Evolutionary conservation across 2,797 vertebrate species (phyloP), one percentile per base, ranked within the genome.

Genomic region (Anabacerthia variegaticeps): DNA sequence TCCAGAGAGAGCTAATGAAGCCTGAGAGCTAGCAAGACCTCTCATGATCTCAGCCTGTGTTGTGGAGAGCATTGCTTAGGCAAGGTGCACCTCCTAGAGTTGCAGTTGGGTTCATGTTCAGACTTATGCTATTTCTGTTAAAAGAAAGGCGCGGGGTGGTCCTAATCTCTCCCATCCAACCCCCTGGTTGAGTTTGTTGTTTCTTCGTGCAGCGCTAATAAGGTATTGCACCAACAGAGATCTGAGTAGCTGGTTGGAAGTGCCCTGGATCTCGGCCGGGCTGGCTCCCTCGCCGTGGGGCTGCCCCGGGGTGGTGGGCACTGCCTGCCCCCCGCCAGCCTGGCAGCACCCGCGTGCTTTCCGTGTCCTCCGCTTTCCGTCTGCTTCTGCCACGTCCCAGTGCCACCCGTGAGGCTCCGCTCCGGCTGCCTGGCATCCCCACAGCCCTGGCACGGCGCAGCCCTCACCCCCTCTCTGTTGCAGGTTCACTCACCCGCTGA

Each of bases 401-500:
- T 12, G 75, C 46, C 16, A 20, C 14, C 87, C 10, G 2, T 62
- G 89, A 41, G 61, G 23, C 18, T 0, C 46, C 6, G 7, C 51
- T 46, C 43, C 1, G 7, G 24, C 85, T 17, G 68, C 58, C 62
- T 22, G 1, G 54, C 43, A 26, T 51, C 27, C 72, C 37, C 11
- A 4, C 56, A 0, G 18, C 71, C 77, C 18, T 0, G 6, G 51
- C 62, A 8, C 1, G 2, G 61, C 48, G 0, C 34, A 6, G 84
- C 76, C 17, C 67, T 93, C 83, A 92, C 26, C 54, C 72, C 0
- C 27, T 75, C 82, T 97, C 65, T 23, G 3, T 96, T 92, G 69
- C 97, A 99, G 99, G 99, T 99, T 99, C 98, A 98, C 99, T 88
- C 99, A 99, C 96, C 99, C 99, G 5, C 98, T 99, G 97, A 99